phyloP scores from a whole-genome alignment of 2,888 invertebrate genomes.

The Drosophila mercatorum region DNA sequence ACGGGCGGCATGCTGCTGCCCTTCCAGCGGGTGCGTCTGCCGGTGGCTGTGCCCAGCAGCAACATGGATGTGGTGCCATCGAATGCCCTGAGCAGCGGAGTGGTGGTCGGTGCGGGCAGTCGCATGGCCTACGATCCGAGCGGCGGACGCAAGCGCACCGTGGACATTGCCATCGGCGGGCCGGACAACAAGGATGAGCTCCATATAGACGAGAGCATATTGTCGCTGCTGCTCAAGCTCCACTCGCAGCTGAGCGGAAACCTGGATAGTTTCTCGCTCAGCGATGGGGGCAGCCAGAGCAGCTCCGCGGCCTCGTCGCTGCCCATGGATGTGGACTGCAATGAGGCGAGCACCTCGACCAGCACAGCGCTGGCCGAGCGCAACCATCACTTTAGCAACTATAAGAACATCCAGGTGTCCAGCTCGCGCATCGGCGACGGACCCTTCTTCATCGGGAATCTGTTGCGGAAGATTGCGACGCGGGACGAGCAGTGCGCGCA shows the following conservation, averaged over 20 bases:
- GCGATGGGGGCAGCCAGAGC: slow-evolving; percentile 82
- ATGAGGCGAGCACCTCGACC: slow-evolving; percentile 81
- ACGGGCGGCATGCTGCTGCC: slow-evolving; percentile 83
- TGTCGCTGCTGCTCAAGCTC: slow-evolving; percentile 94
- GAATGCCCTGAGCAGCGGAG: slow-evolving; percentile 70
- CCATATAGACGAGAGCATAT: slow-evolving; percentile 93
- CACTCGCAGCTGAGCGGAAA: slow-evolving; percentile 95
- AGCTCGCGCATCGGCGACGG: slow-evolving; percentile 90
- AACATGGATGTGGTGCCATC: slow-evolving; percentile 85
- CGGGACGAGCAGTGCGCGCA: slow-evolving; percentile 90
- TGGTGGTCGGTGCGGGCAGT: slow-evolving; percentile 45
- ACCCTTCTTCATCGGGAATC: slow-evolving; percentile 92
- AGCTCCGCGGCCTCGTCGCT: not conserved
- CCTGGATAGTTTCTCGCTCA: slow-evolving; percentile 91
- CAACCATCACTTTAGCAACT: slow-evolving; percentile 58
- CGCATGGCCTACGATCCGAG: slow-evolving; percentile 74
- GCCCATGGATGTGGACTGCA: slow-evolving; percentile 82
- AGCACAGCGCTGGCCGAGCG: slow-evolving; percentile 62
- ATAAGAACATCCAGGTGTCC: slow-evolving; percentile 80
- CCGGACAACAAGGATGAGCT: slow-evolving; percentile 86
- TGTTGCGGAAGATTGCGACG: slow-evolving; percentile 90
- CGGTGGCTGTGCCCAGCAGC: slow-evolving; percentile 84
- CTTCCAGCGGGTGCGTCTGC: slow-evolving; percentile 84
- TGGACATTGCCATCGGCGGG: slow-evolving; percentile 83
- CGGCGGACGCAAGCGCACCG: slow-evolving; percentile 81